These are phyloP conservation scores for Coenonympha arcania DNA, from an alignment of 2,888 invertebrate species.

Conservation along the genomic window DNA sequence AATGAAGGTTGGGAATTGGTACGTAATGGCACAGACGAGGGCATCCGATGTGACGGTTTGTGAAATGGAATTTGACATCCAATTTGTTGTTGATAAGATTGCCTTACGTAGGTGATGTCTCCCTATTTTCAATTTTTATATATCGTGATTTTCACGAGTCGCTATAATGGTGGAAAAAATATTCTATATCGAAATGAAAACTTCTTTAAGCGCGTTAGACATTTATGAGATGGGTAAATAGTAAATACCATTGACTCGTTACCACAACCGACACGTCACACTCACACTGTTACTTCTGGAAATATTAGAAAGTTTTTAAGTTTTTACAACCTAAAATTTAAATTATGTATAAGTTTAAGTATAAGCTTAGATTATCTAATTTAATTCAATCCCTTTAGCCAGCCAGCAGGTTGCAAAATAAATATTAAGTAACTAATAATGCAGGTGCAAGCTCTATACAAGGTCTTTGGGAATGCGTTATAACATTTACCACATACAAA, in stretches of 20 bases:
- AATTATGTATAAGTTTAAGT: too few relatives aligned
- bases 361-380: not conserved
- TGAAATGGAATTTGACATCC: conserved; percentile 33
- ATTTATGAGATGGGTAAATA: too few relatives aligned
- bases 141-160: conserved; percentile 3
- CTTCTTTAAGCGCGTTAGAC: not conserved
- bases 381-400: not conserved
- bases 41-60: conserved; percentile 38
- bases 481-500: too few relatives aligned
- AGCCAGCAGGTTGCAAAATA: not conserved
- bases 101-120: conserved; percentile 4
- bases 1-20: not conserved
- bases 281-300: too few relatives aligned
- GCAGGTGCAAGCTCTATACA: not conserved
- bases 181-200: not conserved
- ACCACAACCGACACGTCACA: too few relatives aligned
- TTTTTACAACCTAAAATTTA: too few relatives aligned
- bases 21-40: conserved; percentile 16
- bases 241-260: too few relatives aligned
- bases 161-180: not conserved
- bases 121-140: not conserved
- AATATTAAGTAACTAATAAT: not conserved
- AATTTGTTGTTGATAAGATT: conserved; percentile 18
- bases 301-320: too few relatives aligned
- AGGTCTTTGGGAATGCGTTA: too few relatives aligned